Evolutionary conservation across 2,113 vertebrate species (phyloP), one percentile per base, ranked within the genome.

Genomic region (Pagrus major): DNA sequence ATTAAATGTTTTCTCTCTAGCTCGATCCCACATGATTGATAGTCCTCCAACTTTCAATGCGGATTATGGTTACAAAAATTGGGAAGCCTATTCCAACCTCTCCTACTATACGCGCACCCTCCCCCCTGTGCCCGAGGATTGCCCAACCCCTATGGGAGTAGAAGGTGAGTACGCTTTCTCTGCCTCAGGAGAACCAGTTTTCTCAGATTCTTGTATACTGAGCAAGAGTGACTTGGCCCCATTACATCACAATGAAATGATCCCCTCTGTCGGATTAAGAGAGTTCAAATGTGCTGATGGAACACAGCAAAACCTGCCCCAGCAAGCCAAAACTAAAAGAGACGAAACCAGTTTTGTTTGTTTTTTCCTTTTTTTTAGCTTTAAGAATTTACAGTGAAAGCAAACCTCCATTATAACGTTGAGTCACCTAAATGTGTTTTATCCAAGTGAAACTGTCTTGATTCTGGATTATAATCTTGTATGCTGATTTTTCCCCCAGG

Each of bases 131-230:
- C 90, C 95, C 0, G 87, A 93, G 39, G 96, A 97, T 88, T 99
- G 98, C 72, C 98, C 98, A 55, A 99, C 98, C 31, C 97, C 97
- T 1, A 96, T 99, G 97, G 98, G 98, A 90, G 96, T 97, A 51
- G 95, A 94, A 96, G 98, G 98, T 99, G 90, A 96, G 94, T 46
- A 23, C 51, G 35, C 46, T 74, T 6, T 76, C 20, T 54, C 4
- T 46, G 31, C 18, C 31, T 83, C 31, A 64, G 51, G 71, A 89
- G 72, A 94, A 95, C 95, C 92, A 11, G 94, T 95, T 95, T 70
- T 92, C 68, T 93, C 35, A 90, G 93, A 95, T 95, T 94, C 90
- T 90, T 94, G 5, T 73, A 56, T 51, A 47, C 4, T 85, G 70
- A 81, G 71, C 56, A 86, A 84, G 63, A 65, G 33, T 21, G 1